Evolutionary conservation across 2,113 vertebrate genomes (phyloP).

Genomic region (Mirza zaza): DNA sequence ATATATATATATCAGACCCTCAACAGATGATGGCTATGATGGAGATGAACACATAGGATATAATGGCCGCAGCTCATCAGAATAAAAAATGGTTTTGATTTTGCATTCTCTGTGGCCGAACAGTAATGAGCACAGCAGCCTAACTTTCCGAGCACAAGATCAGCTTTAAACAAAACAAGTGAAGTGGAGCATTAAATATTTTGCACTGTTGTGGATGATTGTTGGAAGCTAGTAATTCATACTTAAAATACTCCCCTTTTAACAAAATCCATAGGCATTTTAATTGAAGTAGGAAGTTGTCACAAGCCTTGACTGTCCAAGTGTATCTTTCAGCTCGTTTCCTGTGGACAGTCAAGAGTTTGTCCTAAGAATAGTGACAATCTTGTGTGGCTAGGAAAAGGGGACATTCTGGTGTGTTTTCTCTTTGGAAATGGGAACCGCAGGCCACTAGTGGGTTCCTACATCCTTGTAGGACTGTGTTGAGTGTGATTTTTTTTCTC

Average conservation of each 20-base stretch:
- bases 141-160: not conserved
- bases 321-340: fast-evolving
- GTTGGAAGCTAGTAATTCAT: slow-evolving; percentile 35
- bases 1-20: not conserved
- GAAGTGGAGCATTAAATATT: slow-evolving; percentile 33
- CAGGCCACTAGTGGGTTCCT: not conserved
- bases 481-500: not conserved
- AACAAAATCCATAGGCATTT: slow-evolving; percentile 54
- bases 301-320: not conserved
- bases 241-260: slow-evolving; percentile 9
- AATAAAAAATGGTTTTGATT: not conserved
- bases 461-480: not conserved
- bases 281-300: slow-evolving; percentile 38
- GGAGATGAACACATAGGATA: not conserved
- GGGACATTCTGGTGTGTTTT: not conserved
- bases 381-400: not conserved
- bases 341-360: not conserved
- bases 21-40: not conserved
- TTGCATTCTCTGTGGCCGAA: not conserved
- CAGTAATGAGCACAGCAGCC: not conserved
- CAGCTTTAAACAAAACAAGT: slow-evolving; percentile 38
- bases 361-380: not conserved
- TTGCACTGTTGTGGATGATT: slow-evolving; percentile 39
- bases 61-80: not conserved
- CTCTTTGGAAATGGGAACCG: not conserved